phyloP scores from a whole-genome alignment of 2,113 vertebrate genomes.

The Benitochromis conjunctus region DNA sequence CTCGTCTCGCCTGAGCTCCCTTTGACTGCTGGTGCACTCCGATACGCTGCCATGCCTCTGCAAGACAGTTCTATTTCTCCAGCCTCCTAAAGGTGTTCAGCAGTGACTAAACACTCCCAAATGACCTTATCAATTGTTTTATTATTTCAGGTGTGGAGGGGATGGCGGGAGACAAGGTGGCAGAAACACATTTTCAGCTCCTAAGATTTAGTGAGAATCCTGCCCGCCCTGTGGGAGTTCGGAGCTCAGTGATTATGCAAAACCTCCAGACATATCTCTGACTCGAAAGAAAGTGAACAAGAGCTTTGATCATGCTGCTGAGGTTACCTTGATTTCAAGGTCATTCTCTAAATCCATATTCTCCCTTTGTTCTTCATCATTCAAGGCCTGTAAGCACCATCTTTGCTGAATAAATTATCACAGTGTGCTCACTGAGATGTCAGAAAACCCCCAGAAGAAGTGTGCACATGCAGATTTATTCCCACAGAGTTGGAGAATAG shows the following conservation, averaged over 20 bases:
- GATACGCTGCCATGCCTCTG: constrained; percentile 60
- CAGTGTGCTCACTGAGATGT: background rate
- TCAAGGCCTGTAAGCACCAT: background rate
- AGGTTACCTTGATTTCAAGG: constrained; percentile 47
- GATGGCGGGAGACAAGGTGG: background rate
- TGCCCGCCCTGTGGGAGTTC: background rate
- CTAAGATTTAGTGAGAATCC: constrained; percentile 28
- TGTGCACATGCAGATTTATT: background rate
- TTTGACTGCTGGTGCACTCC: constrained; percentile 65
- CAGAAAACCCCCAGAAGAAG: background rate
- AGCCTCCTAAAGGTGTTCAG: constrained; percentile 49
- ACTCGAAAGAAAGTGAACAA: constrained; percentile 12
- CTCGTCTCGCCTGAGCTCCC: constrained; percentile 68
- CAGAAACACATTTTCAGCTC: constrained; percentile 21
- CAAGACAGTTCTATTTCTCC: constrained; percentile 70
- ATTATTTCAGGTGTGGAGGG: constrained; percentile 43
- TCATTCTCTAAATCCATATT: constrained; percentile 1
- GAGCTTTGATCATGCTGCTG: constrained; percentile 35
- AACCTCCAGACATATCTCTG: constrained; percentile 27
- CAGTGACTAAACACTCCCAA: constrained; percentile 68
- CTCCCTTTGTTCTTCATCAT: constrained; percentile 11
- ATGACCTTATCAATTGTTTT: constrained; percentile 68
- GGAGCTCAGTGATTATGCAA: constrained; percentile 42
- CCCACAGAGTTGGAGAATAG: background rate
- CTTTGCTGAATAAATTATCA: background rate